A percentile compares a stretch with the other conserved stretches of the same genome.
These are phyloP conservation scores for Zapornia atra DNA, from an alignment of 2,113 vertebrate species.

Conservation along the genomic window DNA sequence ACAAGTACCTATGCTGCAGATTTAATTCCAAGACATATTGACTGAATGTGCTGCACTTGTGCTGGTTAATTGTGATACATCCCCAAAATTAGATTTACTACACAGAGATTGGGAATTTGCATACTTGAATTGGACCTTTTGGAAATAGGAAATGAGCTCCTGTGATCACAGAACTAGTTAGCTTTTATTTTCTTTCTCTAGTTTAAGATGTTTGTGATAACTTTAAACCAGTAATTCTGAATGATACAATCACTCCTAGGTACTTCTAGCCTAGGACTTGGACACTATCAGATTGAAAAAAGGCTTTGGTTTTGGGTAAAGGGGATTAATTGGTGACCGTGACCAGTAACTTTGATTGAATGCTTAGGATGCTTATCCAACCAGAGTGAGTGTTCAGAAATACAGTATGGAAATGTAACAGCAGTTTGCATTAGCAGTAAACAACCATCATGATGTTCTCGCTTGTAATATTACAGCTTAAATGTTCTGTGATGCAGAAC, in stretches of 20 bases:
- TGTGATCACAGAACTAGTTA: not conserved
- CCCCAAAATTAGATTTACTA: not conserved
- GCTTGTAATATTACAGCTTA: not conserved
- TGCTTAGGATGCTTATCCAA: not conserved
- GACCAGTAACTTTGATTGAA: not conserved
- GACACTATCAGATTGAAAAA: not conserved
- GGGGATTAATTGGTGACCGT: not conserved
- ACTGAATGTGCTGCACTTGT: not conserved
- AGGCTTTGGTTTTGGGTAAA: not conserved
- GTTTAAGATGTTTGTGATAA: not conserved
- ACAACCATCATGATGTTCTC: not conserved
- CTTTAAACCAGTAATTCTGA: not conserved
- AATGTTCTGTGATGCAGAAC: slow-evolving; percentile 29
- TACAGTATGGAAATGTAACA: not conserved
- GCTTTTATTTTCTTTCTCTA: not conserved
- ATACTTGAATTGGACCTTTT: not conserved
- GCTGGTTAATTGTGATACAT: not conserved
- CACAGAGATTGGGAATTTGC: not conserved
- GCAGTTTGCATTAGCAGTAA: slow-evolving; percentile 29
- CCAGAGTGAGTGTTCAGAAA: not conserved
- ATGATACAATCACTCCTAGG: not conserved
- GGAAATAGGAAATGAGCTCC: not conserved
- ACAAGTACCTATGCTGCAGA: accelerated
- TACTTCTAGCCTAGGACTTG: not conserved
- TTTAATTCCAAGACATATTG: not conserved